A percentile compares a stretch with the other conserved stretches of the same genome.
Conservation (phyloP, 2,797 vertebrate species). For the Microchirus variegatus region DNA sequence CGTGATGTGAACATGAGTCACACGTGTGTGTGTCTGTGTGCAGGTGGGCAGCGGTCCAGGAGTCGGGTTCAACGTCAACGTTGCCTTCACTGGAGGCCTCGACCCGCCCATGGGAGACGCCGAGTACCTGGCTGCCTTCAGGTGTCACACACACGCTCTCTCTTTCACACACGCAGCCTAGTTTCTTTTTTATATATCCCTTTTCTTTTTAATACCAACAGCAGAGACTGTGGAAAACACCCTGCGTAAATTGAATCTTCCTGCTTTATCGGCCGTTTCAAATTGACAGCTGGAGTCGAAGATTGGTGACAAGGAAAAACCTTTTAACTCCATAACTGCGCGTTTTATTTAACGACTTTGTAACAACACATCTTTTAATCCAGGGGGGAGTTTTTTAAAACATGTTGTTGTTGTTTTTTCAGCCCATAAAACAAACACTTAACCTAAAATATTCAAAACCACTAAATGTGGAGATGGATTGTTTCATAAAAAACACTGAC, state of each 20-base stretch:
- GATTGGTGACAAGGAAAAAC: not conserved
- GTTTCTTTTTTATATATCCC: not conserved
- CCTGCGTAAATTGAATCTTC: not conserved
- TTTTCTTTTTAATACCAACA: not conserved
- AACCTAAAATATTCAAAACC: not conserved
- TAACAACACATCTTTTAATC: not conserved
- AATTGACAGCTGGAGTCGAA: not conserved
- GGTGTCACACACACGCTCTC: conserved; percentile 73
- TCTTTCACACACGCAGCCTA: not conserved
- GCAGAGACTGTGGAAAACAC: not conserved
- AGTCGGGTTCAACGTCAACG: conserved; percentile 93
- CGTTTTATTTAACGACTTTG: not conserved
- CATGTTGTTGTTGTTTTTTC: not conserved
- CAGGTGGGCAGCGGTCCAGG: conserved; percentile 94
- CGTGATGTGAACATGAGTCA: not conserved
- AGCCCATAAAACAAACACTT: not conserved
- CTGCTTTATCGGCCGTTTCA: not conserved
- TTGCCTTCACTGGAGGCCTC: conserved; percentile 95
- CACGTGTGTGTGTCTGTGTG: not conserved
- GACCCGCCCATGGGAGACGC: conserved; percentile 94
- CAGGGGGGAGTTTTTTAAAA: too few relatives aligned
- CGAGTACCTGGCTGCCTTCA: conserved; percentile 95
- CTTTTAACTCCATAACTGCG: not conserved
- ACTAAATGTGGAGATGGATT: not conserved
- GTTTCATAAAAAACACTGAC: not conserved